Conservation (phyloP, 2,888 invertebrate genomes). For the Drosophila quinaria region DNA sequence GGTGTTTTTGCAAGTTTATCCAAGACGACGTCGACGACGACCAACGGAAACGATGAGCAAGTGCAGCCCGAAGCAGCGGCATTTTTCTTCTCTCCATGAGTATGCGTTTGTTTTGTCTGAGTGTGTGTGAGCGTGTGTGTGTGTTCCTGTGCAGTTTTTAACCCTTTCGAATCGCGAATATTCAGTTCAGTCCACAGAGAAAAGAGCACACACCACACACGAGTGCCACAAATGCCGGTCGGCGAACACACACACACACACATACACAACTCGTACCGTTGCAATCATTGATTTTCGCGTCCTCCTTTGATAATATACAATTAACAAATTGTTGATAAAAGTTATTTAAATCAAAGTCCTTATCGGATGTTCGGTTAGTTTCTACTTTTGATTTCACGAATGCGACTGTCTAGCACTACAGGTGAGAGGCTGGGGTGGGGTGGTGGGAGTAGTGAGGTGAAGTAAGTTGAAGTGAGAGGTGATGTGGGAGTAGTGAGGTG, state of each 20-base stretch:
- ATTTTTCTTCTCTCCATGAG: constrained; percentile 36
- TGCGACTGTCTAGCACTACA: constrained; percentile 7
- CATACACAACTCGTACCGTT: constrained; percentile 46
- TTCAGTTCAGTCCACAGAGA: constrained; percentile 37
- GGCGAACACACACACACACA: constrained; percentile 33
- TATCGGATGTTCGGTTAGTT: background rate
- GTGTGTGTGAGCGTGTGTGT: constrained; percentile 14
- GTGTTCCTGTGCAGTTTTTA: constrained; percentile 46
- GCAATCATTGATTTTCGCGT: constrained; percentile 68
- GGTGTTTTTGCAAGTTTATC: constrained; percentile 58
- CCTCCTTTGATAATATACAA: constrained; percentile 9
- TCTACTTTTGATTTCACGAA: background rate
- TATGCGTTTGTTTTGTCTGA: constrained; percentile 5
- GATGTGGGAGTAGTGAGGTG: constrained; percentile 21
- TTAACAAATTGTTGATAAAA: constrained; percentile 37
- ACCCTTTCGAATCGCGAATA: constrained; percentile 56
- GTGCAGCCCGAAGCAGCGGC: constrained; percentile 64
- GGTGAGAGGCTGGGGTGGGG: constrained; percentile 4
- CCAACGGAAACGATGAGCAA: constrained; percentile 63
- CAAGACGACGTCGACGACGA: constrained; percentile 45
- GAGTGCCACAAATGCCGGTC: constrained; percentile 60
- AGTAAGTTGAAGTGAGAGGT: constrained; percentile 16
- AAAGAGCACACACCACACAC: constrained; percentile 61
- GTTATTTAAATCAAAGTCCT: constrained; percentile 4
- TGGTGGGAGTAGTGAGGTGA: constrained; percentile 8